Evolutionary conservation across 2,888 invertebrate genomes (phyloP), one percentile per base, ranked within the genome.

Genomic region (Agrilus cyanescens): DNA sequence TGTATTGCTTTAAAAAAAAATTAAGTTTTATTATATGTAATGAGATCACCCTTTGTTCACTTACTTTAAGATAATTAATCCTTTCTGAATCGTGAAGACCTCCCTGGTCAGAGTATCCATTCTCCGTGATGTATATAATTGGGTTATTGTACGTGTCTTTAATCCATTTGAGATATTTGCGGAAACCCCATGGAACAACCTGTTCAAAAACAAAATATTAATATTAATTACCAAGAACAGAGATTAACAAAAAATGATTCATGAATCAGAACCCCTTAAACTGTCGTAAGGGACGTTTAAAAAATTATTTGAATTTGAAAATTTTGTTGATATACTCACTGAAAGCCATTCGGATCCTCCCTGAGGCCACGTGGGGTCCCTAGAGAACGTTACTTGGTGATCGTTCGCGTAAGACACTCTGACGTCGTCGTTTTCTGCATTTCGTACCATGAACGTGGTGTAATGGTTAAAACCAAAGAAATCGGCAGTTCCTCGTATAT

Each of bases 141-240:
- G 75, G 73, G 55, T 76, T 73, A 35, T 54, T 44, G 39, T 59
- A 60, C 33, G 53, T 47, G 0, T 53, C 45, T 39, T 50, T 58
- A 18, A 61, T 66, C 65, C 73, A 71, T 13, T 67, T 59, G 0
- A 80, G 55, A 1, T 76, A 45, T 46, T 74, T 73, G 45, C 64
- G 57, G 46, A 81, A 69, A 1, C 76, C 78, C 70, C 72, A 71
- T 0, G 78, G 76, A 2, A 73, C 72, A 47, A 71, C 38, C 14
- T 37, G 30, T 12, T n/a, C n/a, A n/a, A n/a, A n/a, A n/a, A n/a
- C n/a, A n/a, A n/a, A n/a, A 10, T 25, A 25, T 10, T 5, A 20
- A 20, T 20, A 20, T n/a, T n/a, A n/a, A n/a, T n/a, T n/a, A 20
- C 7, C 20, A 20, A 5, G 20, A 2, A 20, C 2, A 20, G 20